Conservation (phyloP, 1,140 invertebrate genomes). For the Hyles euphorbiae region DNA sequence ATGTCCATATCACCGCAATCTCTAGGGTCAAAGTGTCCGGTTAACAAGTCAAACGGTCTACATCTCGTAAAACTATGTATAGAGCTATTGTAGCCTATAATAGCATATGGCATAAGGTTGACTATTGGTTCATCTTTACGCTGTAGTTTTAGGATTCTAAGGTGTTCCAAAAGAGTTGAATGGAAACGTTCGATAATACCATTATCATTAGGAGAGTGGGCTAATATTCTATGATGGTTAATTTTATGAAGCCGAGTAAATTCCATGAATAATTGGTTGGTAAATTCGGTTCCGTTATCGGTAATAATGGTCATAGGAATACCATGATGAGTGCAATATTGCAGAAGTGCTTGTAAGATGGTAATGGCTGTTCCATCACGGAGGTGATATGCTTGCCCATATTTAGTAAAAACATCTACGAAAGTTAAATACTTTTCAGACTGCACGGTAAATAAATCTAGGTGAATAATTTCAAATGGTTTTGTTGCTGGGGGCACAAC, state of each 20-base stretch:
- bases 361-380: conserved; percentile 10
- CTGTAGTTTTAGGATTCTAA: conserved; percentile 20
- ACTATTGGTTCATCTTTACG: conserved; percentile 6
- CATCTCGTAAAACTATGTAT: conserved; percentile 19
- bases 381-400: conserved; percentile 18
- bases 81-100: conserved; percentile 19
- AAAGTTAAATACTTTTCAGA: conserved; percentile 15
- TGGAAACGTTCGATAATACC: conserved; percentile 22
- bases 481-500: conserved; percentile 13
- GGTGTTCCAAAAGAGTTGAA: conserved; percentile 24
- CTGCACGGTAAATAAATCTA: conserved; percentile 7
- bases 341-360: conserved; percentile 8
- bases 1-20: conserved; percentile 11
- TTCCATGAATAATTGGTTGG: conserved; percentile 17
- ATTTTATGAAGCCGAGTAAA: conserved; percentile 13
- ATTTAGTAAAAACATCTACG: conserved; percentile 20
- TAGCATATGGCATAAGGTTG: conserved; percentile 22
- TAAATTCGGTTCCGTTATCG: conserved; percentile 15
- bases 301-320: conserved; percentile 14
- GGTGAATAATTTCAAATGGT: conserved; percentile 18
- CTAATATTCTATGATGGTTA: conserved; percentile 13
- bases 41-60: conserved; percentile 18
- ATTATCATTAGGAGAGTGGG: conserved; percentile 16
- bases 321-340: conserved; percentile 13
- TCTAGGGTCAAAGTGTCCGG: conserved; percentile 15